Conservation (phyloP, 2,797 vertebrate species). For the Mus caroli region DNA sequence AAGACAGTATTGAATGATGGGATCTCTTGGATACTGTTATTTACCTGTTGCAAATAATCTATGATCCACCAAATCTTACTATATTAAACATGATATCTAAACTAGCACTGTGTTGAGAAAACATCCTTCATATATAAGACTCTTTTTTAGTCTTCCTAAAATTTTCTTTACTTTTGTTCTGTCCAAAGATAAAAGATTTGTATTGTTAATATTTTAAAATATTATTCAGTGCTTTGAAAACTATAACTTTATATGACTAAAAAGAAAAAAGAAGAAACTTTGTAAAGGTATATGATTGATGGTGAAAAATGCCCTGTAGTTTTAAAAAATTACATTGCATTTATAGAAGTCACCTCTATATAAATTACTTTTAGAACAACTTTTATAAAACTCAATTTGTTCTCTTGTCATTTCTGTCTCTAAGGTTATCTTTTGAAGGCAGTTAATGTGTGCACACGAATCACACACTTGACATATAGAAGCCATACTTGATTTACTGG, state of each 20-base stretch:
- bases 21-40: not conserved
- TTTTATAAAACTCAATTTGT: constrained; percentile 39
- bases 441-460: constrained; percentile 30
- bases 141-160: not conserved
- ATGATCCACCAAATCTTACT: not conserved
- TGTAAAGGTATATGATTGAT: not conserved
- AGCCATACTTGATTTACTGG: constrained; percentile 32
- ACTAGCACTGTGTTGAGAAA: not conserved
- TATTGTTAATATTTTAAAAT: not conserved
- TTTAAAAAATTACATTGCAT: not conserved
- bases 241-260: not conserved
- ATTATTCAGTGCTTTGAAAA: not conserved
- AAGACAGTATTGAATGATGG: not conserved
- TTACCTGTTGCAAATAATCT: not conserved
- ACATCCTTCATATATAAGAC: not conserved
- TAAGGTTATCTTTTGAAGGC: constrained; percentile 46
- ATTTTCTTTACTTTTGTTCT: not conserved
- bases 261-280: constrained; percentile 20
- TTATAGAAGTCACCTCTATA: not conserved
- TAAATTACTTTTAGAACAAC: not conserved
- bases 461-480: not conserved
- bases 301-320: not conserved
- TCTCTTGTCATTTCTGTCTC: not conserved
- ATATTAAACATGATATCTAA: not conserved
- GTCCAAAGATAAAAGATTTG: not conserved